Evolutionary conservation across 2,113 vertebrate species (phyloP).

Genomic region (Zosterops hypoxanthus): DNA sequence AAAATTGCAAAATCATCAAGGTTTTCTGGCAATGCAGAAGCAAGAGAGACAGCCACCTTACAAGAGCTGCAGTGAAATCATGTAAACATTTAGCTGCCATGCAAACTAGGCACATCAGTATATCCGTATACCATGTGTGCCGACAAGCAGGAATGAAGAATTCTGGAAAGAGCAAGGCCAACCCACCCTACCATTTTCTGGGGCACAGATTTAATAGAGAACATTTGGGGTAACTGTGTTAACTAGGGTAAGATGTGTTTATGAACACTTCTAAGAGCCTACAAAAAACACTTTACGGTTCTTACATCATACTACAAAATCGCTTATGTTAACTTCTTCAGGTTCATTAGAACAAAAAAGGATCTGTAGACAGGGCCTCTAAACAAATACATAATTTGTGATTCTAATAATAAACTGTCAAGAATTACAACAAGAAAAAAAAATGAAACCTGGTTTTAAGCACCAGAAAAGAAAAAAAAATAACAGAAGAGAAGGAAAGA

Average conservation of each 20-base stretch:
- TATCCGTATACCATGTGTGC: accelerated
- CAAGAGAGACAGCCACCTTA: not conserved
- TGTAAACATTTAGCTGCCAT: not conserved
- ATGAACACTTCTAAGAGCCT: not conserved
- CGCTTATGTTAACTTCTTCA: accelerated
- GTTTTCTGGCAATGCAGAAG: not conserved
- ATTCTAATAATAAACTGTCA: not conserved
- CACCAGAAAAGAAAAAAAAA: not conserved
- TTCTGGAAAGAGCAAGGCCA: accelerated
- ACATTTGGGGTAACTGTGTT: not conserved
- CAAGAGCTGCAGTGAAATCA: not conserved
- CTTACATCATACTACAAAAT: not conserved
- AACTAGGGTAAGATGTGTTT: not conserved
- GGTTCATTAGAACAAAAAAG: not conserved
- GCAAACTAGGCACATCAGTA: not conserved
- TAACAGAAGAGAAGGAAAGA: not conserved
- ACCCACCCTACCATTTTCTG: not conserved
- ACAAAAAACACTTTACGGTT: not conserved
- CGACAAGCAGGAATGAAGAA: not conserved
- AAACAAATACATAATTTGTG: not conserved
- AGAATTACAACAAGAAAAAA: not conserved
- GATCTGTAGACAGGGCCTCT: not conserved
- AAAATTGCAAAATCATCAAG: not conserved
- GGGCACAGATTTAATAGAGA: not conserved
- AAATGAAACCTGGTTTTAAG: not conserved